phyloP scores from a whole-genome alignment of 2,888 invertebrate genomes.

The Agonopterix heracliana region DNA sequence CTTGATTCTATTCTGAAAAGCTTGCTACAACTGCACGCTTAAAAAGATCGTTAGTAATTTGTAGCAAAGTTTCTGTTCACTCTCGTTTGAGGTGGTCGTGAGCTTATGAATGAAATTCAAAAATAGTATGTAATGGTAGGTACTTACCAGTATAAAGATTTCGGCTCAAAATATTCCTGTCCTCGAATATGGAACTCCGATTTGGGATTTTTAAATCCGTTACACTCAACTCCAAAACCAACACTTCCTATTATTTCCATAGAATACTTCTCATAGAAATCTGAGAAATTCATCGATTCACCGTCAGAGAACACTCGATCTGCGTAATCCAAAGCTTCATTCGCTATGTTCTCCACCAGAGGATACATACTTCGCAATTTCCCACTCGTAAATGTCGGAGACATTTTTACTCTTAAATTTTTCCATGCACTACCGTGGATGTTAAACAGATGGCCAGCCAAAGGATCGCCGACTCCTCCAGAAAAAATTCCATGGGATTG shows the following conservation, averaged over 20 bases:
- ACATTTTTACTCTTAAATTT: constrained; percentile 76
- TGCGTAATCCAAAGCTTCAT: constrained; percentile 64
- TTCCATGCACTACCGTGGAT: constrained; percentile 78
- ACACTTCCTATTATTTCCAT: constrained; percentile 79
- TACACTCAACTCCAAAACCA: constrained; percentile 78
- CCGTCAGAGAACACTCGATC: constrained; percentile 34
- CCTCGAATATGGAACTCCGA: constrained; percentile 71
- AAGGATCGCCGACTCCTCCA: constrained; percentile 77
- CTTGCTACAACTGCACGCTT: no score
- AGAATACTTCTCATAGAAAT: constrained; percentile 75
- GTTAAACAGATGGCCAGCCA: constrained; percentile 78
- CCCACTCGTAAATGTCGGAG: constrained; percentile 80
- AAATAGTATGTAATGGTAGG: not conserved
- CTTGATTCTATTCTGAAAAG: no score
- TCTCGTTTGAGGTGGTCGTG: not conserved
- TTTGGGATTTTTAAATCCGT: constrained; percentile 71
- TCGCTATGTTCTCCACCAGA: constrained; percentile 74
- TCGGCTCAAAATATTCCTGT: constrained; percentile 59
- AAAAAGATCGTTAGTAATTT: no score
- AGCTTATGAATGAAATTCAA: not conserved
- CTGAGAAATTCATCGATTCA: constrained; percentile 67
- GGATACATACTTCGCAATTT: constrained; percentile 81
- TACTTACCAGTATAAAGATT: constrained; percentile 55
- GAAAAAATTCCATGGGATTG: constrained; percentile 79
- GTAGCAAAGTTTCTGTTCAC: not conserved